A percentile compares a stretch with the other conserved stretches of the same genome.
Evolutionary conservation across 2,113 vertebrate species (phyloP).

Genomic region (Elaphurus davidianus): DNA sequence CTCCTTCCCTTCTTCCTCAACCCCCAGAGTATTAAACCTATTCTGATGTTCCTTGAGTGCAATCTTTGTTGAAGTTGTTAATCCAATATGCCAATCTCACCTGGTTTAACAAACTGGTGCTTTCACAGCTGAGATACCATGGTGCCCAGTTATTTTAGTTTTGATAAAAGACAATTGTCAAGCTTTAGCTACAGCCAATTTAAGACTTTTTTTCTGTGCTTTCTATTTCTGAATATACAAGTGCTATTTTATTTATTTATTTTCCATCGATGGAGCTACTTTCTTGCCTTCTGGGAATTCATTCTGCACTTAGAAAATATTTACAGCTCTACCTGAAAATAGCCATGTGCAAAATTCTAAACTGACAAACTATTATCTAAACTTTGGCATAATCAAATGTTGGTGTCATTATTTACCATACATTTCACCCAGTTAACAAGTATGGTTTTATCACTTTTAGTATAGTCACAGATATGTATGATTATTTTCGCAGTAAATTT

Average conservation of each 20-base stretch:
- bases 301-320: not conserved
- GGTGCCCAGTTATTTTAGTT: not conserved
- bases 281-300: not conserved
- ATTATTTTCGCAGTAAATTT: not conserved
- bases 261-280: not conserved
- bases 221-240: not conserved
- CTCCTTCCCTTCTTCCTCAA: not conserved
- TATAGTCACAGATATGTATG: not conserved
- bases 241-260: constrained; percentile 23
- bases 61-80: not conserved
- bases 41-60: not conserved
- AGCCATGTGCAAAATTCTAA: not conserved
- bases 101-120: not conserved
- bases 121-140: not conserved
- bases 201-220: not conserved
- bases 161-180: not conserved
- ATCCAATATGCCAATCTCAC: not conserved
- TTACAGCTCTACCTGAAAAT: not conserved
- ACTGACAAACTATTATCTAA: not conserved
- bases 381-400: not conserved
- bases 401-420: not conserved
- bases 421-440: not conserved
- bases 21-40: not conserved
- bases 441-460: not conserved
- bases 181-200: not conserved